Evolutionary conservation across 2,888 invertebrate species (phyloP), one percentile per base, ranked within the genome.

Genomic region (Hemithea aestivaria): DNA sequence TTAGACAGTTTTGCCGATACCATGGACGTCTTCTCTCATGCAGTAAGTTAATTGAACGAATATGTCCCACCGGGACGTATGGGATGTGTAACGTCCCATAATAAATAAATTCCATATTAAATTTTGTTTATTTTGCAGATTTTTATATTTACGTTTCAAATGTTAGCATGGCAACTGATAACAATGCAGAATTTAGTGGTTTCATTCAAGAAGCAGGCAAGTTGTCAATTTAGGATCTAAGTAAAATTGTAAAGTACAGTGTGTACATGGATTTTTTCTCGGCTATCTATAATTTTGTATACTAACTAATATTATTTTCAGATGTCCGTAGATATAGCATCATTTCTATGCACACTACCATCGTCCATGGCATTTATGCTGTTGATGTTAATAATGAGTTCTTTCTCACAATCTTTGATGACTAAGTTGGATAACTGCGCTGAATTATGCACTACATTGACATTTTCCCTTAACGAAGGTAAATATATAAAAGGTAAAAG

Each of bases 201-300:
- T 11, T 61, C 62, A 16, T 46, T 72, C 7, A 73, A 73, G 53
- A 53, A 60, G 9, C 63, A 70, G 66, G 77, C 74, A 56, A 48
- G 30, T 10, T 7, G 2, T 24, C 9, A 25, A 34, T 2, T 20
- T 22, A n/a, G n/a, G n/a, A n/a, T n/a, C n/a, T n/a, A n/a, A n/a
- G n/a, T n/a, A n/a, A n/a, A n/a, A n/a, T n/a, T n/a, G n/a, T n/a
- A n/a, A n/a, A n/a, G n/a, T n/a, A n/a, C 2, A 10, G 1, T n/a
- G 1, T 16, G 27, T 25, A 6, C 1, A 20, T 16, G n/a, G n/a
- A n/a, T n/a, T n/a, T n/a, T n/a, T n/a, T n/a, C 7, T 11, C 5
- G 28, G 4, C n/a, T 25, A 25, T 5, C 25, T 25, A 25, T 16
- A 7, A 12, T 8, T 16, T n/a, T n/a, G n/a, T 24, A 24, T 8